Evolutionary conservation across 2,797 vertebrate genomes (phyloP).

Genomic region (Streptopelia turtur): DNA sequence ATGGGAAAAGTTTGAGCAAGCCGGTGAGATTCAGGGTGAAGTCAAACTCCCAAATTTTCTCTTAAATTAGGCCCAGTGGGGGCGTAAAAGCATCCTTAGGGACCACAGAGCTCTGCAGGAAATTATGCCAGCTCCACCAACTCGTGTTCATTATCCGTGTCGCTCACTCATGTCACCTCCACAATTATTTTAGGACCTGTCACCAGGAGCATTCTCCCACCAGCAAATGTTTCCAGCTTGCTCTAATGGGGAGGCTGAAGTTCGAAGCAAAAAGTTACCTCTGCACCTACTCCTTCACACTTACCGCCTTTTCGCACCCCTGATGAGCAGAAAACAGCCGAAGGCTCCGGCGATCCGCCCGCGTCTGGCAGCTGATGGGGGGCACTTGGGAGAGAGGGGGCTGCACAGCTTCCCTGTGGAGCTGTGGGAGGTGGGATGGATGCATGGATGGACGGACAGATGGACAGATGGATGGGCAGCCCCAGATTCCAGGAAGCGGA

Average conservation of each 20-base stretch:
- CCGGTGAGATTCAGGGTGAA: conserved; percentile 14
- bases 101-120: conserved; percentile 9
- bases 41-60: conserved; percentile 42
- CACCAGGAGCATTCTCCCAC: conserved; percentile 64
- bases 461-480: background rate
- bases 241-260: conserved; percentile 17
- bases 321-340: background rate
- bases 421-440: background rate
- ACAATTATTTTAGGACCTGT: conserved; percentile 62
- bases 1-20: conserved; percentile 16
- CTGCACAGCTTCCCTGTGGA: background rate
- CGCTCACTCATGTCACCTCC: conserved; percentile 63
- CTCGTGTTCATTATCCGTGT: conserved; percentile 37
- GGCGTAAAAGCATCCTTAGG: conserved; percentile 56
- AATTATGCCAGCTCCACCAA: conserved; percentile 60
- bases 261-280: background rate
- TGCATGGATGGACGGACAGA: background rate
- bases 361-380: background rate
- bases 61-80: conserved; percentile 54
- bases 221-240: conserved; percentile 36
- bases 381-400: background rate
- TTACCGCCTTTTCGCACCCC: background rate
- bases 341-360: accelerated
- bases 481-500: accelerated
- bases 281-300: background rate